Evolutionary conservation across 2,888 invertebrate genomes (phyloP), one percentile per base, ranked within the genome.

Genomic region (Mechanitis messenoides): DNA sequence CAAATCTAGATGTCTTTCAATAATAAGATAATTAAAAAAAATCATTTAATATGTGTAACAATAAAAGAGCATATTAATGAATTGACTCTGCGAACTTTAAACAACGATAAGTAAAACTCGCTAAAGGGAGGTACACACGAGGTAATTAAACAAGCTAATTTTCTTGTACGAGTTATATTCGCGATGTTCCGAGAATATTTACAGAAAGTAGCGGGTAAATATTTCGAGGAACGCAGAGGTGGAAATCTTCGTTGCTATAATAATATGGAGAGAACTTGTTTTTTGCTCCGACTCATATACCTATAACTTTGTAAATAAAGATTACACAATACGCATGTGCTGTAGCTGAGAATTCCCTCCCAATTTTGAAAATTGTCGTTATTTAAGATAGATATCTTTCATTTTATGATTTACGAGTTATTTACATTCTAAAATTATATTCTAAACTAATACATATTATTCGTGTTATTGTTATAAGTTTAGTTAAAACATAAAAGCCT

Each of bases 191-290:
- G 76, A 61, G 74, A 75, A 78, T 86, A 83, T 87, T 85, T 85
- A 81, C 84, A 77, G 86, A 87, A 87, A 89, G 88, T 87, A 84
- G 81, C 83, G 81, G 83, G 88, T 85, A 89, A 89, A 89, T 88
- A 89, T 88, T 83, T 81, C 81, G 77, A 80, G 73, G 71, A 69
- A 78, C 78, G 79, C 78, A 77, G 85, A 87, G 87, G 87, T 88
- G 74, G 84, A 76, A 85, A 78, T 82, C 81, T 85, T 76, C 60
- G 62, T n/a, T 61, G 74, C 45, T 67, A 28, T 5, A 1, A 0
- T 12, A 66, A 59, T 71, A 62, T 77, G 78, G 85, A 83, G 65
- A 33, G 1, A 55, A 53, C 60, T 63, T 70, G 71, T 63, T 60
- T 46, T 35, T 1, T 35, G 35, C 35, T 35, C 35, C 35, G 35